Conservation (phyloP, 2,888 invertebrate genomes). For the Standfussiana lucernea region DNA sequence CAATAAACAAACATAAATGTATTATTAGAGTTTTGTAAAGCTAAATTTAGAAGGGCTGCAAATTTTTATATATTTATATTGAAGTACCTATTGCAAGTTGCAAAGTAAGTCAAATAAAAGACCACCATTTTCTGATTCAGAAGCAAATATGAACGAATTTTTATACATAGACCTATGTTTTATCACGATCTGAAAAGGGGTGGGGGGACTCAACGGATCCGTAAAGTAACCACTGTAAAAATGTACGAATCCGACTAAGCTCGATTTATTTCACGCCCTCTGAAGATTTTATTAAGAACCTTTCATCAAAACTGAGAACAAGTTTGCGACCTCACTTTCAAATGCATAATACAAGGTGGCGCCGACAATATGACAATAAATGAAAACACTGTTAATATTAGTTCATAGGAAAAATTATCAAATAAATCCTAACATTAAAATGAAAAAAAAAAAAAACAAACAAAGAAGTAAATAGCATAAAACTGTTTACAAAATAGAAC, state of each 20-base stretch:
- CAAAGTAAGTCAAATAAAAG: neutral
- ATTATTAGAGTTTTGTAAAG: neutral
- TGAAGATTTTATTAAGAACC: neutral
- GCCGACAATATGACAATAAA: no score
- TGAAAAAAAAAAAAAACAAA: no score
- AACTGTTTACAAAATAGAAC: no score
- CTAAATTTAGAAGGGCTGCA: neutral
- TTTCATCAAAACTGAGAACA: neutral
- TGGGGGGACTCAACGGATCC: neutral
- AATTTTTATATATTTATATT: neutral
- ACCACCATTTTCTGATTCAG: neutral
- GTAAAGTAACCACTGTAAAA: neutral
- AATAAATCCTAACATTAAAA: no score
- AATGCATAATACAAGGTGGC: no score
- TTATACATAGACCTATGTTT: constrained; percentile 23
- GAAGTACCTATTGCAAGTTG: neutral
- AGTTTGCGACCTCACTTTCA: neutral
- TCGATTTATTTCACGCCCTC: neutral
- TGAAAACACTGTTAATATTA: no score
- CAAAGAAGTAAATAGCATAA: no score
- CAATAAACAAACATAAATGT: neutral
- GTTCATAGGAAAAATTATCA: no score
- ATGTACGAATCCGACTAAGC: neutral
- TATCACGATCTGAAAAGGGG: constrained; percentile 15
- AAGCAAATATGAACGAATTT: neutral